These are phyloP conservation scores for Drosophila grimshawi DNA, from an alignment of 1,140 invertebrate species.

Conservation along the genomic window DNA sequence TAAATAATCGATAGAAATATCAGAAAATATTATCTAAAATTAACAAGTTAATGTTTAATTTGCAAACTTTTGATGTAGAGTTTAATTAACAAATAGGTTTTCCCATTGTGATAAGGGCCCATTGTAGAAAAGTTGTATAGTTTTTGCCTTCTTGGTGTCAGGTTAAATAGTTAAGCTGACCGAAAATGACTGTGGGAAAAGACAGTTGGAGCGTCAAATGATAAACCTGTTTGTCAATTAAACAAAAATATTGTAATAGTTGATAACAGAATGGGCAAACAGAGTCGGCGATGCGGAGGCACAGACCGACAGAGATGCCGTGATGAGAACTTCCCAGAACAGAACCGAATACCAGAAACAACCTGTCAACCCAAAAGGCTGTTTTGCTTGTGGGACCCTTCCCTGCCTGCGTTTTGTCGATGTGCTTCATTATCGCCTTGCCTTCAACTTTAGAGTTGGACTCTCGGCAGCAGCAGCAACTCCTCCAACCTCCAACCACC, in stretches of 20 bases:
- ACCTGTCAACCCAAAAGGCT: conserved; percentile 71
- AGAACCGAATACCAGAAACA: conserved; percentile 45
- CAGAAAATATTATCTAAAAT: too few relatives aligned
- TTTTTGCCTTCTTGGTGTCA: conserved; percentile 49
- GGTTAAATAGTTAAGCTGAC: conserved; percentile 46
- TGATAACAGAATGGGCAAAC: conserved; percentile 79
- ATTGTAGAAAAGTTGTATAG: conserved; percentile 32
- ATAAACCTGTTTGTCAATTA: conserved; percentile 83
- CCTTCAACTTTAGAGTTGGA: conserved; percentile 49
- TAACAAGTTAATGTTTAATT: too few relatives aligned
- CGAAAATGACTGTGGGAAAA: conserved; percentile 77
- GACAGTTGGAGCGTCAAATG: conserved; percentile 78
- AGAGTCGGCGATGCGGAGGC: conserved; percentile 35
- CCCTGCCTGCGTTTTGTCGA: conserved; percentile 30
- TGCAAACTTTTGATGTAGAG: too few relatives aligned
- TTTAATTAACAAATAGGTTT: background rate
- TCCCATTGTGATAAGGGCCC: background rate
- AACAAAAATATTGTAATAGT: conserved; percentile 83
- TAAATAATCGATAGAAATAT: too few relatives aligned
- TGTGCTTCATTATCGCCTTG: conserved; percentile 80
- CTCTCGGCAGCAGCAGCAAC: background rate
- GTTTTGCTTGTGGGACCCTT: conserved; percentile 35
- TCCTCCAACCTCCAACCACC: conserved; percentile 7
- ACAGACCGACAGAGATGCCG: conserved; percentile 40
- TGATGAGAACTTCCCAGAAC: conserved; percentile 77